Evolutionary conservation across 2,797 vertebrate genomes (phyloP).

Genomic region (Parauchenoglanis punctatus): DNA sequence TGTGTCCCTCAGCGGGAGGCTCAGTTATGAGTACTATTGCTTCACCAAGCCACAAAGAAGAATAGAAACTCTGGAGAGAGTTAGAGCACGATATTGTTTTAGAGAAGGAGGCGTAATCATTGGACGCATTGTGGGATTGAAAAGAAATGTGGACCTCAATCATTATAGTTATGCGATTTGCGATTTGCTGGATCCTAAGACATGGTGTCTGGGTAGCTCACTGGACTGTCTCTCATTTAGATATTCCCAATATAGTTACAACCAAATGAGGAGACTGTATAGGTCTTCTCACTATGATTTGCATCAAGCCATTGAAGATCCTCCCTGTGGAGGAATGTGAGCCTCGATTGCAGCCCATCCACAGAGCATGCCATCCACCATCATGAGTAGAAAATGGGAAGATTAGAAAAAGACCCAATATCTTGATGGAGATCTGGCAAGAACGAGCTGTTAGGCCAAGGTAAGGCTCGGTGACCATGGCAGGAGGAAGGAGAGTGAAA

Average conservation of each 20-base stretch:
- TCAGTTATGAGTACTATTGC: conserved; percentile 30
- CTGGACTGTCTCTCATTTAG: conserved; percentile 19
- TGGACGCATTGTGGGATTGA: conserved; percentile 17
- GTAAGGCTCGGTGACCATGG: conserved; percentile 61
- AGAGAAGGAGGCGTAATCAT: conserved; percentile 23
- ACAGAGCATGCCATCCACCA: background rate
- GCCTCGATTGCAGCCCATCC: conserved; percentile 10
- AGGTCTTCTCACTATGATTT: conserved; percentile 51
- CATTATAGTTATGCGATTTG: background rate
- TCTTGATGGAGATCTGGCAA: conserved; percentile 42
- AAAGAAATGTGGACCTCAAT: conserved; percentile 19
- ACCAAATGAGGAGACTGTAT: conserved; percentile 33
- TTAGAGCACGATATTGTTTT: conserved; percentile 32
- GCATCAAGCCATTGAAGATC: conserved; percentile 33
- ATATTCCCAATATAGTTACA: conserved; percentile 37
- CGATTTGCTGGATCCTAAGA: conserved; percentile 2
- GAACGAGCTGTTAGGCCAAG: conserved; percentile 32
- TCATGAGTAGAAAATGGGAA: background rate
- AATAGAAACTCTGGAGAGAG: conserved; percentile 30
- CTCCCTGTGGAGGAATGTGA: conserved; percentile 45
- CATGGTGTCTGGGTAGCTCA: conserved; percentile 10
- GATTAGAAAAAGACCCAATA: conserved; percentile 50
- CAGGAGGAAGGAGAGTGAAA: conserved; percentile 69
- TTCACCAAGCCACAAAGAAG: conserved; percentile 34
- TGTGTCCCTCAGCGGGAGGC: conserved; percentile 1